These are phyloP conservation scores for Acheta domesticus DNA, from an alignment of 2,888 invertebrate genomes.

Conservation along the genomic window DNA sequence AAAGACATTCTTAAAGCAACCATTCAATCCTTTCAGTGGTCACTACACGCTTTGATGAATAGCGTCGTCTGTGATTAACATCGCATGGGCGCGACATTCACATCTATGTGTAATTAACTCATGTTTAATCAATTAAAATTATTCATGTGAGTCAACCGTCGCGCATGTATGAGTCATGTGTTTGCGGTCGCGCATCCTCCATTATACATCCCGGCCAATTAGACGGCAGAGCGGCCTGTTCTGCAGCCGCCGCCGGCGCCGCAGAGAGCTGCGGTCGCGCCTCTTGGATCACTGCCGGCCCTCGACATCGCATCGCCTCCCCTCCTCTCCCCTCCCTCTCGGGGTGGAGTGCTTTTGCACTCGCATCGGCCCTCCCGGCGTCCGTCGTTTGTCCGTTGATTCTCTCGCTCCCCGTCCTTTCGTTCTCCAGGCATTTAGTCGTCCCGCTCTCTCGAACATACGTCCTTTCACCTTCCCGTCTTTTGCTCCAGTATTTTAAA, in stretches of 20 bases:
- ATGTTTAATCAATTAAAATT: constrained; percentile 11
- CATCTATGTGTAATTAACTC: background rate
- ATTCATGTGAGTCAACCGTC: background rate
- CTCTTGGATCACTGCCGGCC: background rate
- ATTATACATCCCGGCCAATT: constrained; percentile 1
- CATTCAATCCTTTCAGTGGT: too few species aligned
- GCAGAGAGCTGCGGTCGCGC: background rate
- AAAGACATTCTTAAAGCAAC: too few species aligned
- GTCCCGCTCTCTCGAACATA: rapidly evolving
- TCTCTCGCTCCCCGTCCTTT: too few species aligned
- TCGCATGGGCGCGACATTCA: background rate
- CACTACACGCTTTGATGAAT: background rate
- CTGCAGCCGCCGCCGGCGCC: background rate
- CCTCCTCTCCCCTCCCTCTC: too few species aligned
- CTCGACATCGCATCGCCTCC: background rate
- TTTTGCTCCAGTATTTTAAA: too few species aligned
- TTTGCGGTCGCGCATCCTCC: background rate
- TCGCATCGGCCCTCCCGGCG: too few species aligned
- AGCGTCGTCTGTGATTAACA: background rate
- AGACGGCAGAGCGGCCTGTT: background rate
- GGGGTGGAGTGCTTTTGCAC: too few species aligned
- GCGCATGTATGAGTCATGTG: constrained; percentile 1
- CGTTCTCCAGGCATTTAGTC: too few species aligned
- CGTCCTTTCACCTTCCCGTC: too few species aligned
- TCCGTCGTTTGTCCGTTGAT: too few species aligned